Conservation (phyloP, 2,888 invertebrate species). For the Blastobasis lacticolella region DNA sequence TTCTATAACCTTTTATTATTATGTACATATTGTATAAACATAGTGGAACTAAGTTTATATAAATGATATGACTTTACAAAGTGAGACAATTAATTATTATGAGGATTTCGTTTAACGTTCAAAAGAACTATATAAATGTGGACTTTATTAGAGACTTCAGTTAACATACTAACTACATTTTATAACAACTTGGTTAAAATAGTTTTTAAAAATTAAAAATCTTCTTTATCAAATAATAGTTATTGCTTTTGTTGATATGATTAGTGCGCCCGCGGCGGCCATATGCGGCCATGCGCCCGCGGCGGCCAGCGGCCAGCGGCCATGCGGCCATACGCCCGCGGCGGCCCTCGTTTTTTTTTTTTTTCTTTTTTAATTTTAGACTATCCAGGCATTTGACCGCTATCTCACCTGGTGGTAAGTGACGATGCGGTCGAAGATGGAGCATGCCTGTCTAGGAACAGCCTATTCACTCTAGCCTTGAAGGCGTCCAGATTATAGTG, state of each 20-base stretch:
- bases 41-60: conserved; percentile 24
- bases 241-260: conserved; percentile 72
- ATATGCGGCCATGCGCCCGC: conserved; percentile 21
- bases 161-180: conserved; percentile 69
- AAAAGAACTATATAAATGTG: conserved; percentile 68
- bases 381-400: too few relatives aligned
- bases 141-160: conserved; percentile 65
- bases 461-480: too few relatives aligned
- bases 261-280: conserved; percentile 50
- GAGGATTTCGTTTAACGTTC: conserved; percentile 52
- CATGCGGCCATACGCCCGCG: neutral
- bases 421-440: too few relatives aligned
- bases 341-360: conserved; percentile 28
- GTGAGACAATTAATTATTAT: conserved; percentile 52
- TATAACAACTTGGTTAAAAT: conserved; percentile 72
- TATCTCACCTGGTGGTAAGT: too few relatives aligned
- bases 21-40: neutral
- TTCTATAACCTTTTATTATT: too few relatives aligned
- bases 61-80: conserved; percentile 62
- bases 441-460: too few relatives aligned
- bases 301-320: neutral
- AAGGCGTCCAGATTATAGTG: too few relatives aligned
- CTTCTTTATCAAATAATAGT: conserved; percentile 68
- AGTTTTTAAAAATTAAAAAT: conserved; percentile 66
- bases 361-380: too few relatives aligned